Base-by-base conservation (phyloP, 1,140 invertebrate genomes). In the Limonius californicus region DNA sequence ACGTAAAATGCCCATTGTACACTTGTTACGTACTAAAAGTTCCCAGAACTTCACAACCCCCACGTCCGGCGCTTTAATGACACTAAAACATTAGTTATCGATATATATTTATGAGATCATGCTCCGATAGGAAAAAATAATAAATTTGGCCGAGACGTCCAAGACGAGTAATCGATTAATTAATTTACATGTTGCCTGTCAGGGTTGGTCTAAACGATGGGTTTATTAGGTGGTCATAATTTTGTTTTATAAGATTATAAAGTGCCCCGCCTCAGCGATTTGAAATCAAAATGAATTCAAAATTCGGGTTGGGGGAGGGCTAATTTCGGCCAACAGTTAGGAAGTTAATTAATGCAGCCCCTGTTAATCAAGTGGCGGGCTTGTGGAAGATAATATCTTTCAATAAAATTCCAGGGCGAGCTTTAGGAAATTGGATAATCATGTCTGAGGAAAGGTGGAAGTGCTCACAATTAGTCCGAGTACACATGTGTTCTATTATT, bases 41-140 rank as follows among this genome's bases (percentile, higher is more conserved):
- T 54, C 30, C 35, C 59, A 42, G 43, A 35, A 39, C 27, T 32
- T 32, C 11, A 32, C 35, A 39, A 45, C 55, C 59, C 35, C 59
- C 30, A 15, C 54, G 53, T 23, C 18, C 8, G 21, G 20, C 6
- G n/a, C 27, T 39, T 39, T 39, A 39, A 39, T 12, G 35, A 39
- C 35, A 39, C 35, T 39, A 39, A 39, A 39, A 39, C 35, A 39
- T 12, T 14, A 39, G 35, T 39, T 39, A 39, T 14, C 35, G 8
- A 39, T 14, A 39, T 32, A 6, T 39, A 39, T 39, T 39, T 39
- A 14, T 9, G 35, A 39, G 35, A 39, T 39, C n/a, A 12, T 7
- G 11, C n/a, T 12, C 2, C n/a, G 35, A 39, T 39, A 39, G n/a
- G 35, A 39, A 2, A 39, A 14, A 2, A 39, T 39, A 39, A 39